Conservation (phyloP, 2,888 invertebrate genomes). For the Parnassius mnemosyne region DNA sequence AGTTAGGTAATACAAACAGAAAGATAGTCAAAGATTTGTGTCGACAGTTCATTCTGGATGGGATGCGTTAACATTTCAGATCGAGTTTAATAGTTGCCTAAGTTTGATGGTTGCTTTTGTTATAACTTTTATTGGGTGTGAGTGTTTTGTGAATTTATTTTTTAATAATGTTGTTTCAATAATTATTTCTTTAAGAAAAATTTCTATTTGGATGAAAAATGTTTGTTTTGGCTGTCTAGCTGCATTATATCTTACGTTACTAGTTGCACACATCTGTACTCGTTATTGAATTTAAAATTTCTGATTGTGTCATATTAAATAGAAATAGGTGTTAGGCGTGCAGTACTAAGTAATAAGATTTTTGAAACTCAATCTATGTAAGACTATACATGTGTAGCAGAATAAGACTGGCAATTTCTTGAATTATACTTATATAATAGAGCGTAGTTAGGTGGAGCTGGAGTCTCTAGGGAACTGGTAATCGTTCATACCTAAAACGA, state of each 20-base stretch:
- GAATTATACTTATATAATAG: slow-evolving; percentile 2
- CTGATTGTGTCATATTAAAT: slow-evolving; percentile 4
- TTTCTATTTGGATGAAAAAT: no score
- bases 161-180: no score
- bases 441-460: slow-evolving; percentile 9
- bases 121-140: no score
- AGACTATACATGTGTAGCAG: slow-evolving; percentile 3
- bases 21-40: no score
- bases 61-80: no score
- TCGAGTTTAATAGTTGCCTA: no score
- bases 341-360: neutral
- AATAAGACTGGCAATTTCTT: slow-evolving; percentile 14
- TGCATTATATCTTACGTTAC: neutral
- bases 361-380: slow-evolving; percentile 4
- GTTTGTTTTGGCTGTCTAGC: no score
- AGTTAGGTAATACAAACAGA: no score
- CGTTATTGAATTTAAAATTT: slow-evolving; percentile 3
- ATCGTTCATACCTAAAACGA: neutral
- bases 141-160: no score
- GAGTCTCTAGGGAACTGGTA: neutral
- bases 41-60: no score
- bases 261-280: slow-evolving; percentile 2
- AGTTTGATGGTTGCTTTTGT: no score
- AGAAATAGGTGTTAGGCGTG: slow-evolving; percentile 11
- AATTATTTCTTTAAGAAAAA: no score